A percentile compares a stretch with the other conserved stretches of the same genome.
phyloP scores from a whole-genome alignment of 2,888 invertebrate genomes.

The Phlogophora meticulosa region DNA sequence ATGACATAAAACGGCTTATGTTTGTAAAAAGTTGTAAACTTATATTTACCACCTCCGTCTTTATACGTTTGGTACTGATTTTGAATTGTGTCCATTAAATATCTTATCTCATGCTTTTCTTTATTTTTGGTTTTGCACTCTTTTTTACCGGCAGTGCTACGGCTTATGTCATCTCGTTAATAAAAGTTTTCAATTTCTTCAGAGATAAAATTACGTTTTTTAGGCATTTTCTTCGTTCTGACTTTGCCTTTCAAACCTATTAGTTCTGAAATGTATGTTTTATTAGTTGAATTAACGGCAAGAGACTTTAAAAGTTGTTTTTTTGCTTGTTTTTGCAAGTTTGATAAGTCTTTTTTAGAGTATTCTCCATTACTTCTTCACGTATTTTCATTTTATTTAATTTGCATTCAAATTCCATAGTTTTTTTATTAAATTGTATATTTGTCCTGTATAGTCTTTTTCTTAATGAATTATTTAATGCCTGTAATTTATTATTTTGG shows the following conservation, averaged over 20 bases:
- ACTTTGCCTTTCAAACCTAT: no score
- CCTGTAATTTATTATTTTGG: constrained; percentile 1
- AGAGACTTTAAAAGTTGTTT: constrained; percentile 24
- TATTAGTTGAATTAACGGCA: constrained; percentile 5
- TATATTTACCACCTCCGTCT: no score
- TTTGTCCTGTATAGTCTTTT: constrained; percentile 1
- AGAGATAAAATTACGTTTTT: no score
- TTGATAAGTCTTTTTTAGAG: constrained; percentile 18
- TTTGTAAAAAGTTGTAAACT: no score
- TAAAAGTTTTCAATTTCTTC: no score
- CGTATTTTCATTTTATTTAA: no score
- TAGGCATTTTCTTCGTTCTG: no score
- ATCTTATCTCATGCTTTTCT: constrained; percentile 31
- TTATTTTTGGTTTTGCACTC: no score
- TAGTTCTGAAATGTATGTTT: no score
- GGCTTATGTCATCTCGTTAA: no score
- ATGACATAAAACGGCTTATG: constrained; percentile 50
- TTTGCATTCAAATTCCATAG: constrained; percentile 26
- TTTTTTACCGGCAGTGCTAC: no score
- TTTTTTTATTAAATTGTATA: constrained; percentile 18
- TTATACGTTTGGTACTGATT: constrained; percentile 22
- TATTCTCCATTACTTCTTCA: constrained; percentile 27
- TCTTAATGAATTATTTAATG: constrained; percentile 1
- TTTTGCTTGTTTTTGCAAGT: constrained; percentile 18
- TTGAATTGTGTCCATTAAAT: constrained; percentile 19